Evolutionary conservation across 1,140 invertebrate genomes (phyloP).

Genomic region (Calliphora vicina): DNA sequence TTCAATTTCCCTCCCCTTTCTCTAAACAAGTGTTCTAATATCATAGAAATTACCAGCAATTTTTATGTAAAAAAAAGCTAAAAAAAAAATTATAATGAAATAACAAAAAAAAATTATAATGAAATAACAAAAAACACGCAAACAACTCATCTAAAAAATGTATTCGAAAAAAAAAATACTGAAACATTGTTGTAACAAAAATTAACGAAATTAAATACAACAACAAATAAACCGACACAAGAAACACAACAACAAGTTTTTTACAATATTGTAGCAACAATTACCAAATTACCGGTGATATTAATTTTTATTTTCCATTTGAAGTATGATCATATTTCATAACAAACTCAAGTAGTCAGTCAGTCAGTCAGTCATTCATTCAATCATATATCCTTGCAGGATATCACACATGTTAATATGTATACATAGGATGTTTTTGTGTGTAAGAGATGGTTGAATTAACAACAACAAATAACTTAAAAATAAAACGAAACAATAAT

Average conservation of each 20-base stretch:
- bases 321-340: constrained; percentile 27
- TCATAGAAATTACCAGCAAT: too few species aligned
- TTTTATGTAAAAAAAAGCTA: too few species aligned
- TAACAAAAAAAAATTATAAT: constrained; percentile 3
- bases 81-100: constrained; percentile 10
- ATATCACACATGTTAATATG: neutral
- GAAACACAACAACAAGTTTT: neutral
- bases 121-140: neutral
- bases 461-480: neutral
- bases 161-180: neutral
- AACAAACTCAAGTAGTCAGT: neutral
- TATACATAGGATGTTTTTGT: too few species aligned
- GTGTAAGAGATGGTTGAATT: neutral
- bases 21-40: neutral
- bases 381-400: neutral
- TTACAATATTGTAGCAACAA: constrained; percentile 18
- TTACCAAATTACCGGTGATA: constrained; percentile 28
- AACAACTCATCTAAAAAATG: constrained; percentile 30
- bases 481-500: constrained; percentile 7
- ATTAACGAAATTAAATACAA: constrained; percentile 7
- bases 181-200: neutral
- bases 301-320: neutral
- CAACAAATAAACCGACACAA: constrained; percentile 3
- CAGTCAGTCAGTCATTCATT: neutral
- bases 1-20: neutral